A percentile compares a stretch with the other conserved stretches of the same genome.
These are phyloP conservation scores for Mus spicilegus DNA, from an alignment of 2,113 vertebrate genomes.

Conservation along the genomic window DNA sequence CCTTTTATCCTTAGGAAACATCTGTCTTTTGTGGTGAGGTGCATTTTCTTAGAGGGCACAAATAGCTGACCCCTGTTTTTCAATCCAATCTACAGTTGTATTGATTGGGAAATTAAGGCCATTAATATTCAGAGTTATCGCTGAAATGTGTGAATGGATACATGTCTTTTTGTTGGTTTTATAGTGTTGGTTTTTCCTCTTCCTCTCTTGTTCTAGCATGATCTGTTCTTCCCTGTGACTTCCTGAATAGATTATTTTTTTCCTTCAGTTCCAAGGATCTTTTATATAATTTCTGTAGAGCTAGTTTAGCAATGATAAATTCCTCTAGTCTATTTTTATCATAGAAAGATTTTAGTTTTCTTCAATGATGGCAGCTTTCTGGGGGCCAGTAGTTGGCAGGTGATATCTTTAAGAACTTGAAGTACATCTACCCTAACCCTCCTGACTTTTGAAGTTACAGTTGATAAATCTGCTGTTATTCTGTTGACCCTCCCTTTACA, in stretches of 20 bases:
- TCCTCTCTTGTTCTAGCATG: not conserved
- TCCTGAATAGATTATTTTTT: not conserved
- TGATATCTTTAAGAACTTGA: not conserved
- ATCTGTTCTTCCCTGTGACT: not conserved
- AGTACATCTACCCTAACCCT: not conserved
- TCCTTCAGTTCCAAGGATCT: not conserved
- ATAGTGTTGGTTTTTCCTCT: too few relatives aligned
- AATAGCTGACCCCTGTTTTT: not conserved
- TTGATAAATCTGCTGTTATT: too few relatives aligned
- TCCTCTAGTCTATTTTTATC: not conserved
- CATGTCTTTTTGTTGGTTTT: not conserved
- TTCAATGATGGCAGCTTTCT: not conserved
- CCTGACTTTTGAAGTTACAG: not conserved
- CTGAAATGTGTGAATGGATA: not conserved
- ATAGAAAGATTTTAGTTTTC: not conserved
- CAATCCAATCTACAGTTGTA: not conserved
- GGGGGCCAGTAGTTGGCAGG: not conserved
- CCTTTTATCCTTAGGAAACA: not conserved
- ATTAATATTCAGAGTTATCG: not conserved
- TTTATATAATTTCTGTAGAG: not conserved
- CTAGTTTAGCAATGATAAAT: not conserved
- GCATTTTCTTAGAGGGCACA: not conserved
- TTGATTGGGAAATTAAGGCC: not conserved
- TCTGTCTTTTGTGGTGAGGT: not conserved
- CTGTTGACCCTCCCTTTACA: not conserved